Evolutionary conservation across 1,140 invertebrate species (phyloP), one percentile per base, ranked within the genome.

Genomic region (Drosophila rufa): DNA sequence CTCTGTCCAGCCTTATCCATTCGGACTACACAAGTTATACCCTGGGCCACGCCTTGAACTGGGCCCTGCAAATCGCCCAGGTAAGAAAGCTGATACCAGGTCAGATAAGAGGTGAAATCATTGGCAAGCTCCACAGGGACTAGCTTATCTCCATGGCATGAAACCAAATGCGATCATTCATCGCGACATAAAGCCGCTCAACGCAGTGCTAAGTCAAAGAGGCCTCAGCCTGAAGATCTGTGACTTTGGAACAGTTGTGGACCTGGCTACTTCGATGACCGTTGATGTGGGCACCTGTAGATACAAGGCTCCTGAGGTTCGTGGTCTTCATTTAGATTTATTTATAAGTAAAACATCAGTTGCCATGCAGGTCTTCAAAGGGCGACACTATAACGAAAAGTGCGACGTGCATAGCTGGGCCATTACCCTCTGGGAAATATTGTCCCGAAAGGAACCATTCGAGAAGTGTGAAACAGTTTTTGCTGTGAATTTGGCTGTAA

Each of bases 341-440:
- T 33, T 33, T 43, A n/a, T 15, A 33, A 36, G 33, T 38, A 2
- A 12, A 22, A 14, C 17, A 71, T 71, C 69, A 60, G 19, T 30
- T 47, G 64, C 12, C 64, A 48, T 67, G 50, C 94, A 94, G 94
- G 95, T 96, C 2, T 96, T 96, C 12, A 12, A 95, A 94, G 96
- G 95, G 51, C 95, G 94, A 40, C 95, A 94, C 42, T 99, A 99
- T 92, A 98, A 97, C 65, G 98, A 99, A 94, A 99, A 99, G 94
- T 99, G 98, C 95, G 98, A 99, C 95, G 96, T 99, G 38, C 99
- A 98, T 91, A 99, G 98, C 93, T 99, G 97, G 97, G 97, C 97
- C 22, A 98, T 99, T 46, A 98, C 99, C 68, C 93, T 99, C n/a
- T 99, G 98, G 98, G 98, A 99, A 94, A 96, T 99, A 27, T 90